Conservation (phyloP, 2,113 vertebrate genomes). For the Sminthopsis crassicaudata region DNA sequence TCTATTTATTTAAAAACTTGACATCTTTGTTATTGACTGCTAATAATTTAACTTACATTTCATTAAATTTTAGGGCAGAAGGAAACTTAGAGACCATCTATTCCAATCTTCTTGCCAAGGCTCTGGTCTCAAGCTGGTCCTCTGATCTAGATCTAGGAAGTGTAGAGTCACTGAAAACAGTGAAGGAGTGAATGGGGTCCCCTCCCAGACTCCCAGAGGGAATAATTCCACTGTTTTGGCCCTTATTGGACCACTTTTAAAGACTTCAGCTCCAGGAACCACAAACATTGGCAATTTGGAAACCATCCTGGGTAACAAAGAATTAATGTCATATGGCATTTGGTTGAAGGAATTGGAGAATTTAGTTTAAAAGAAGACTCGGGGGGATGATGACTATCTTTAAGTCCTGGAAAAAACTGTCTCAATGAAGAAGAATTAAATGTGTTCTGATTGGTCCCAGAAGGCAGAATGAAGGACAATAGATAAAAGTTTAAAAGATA, state of each 20-base stretch:
- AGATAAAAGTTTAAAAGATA: neutral
- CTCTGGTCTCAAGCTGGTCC: neutral
- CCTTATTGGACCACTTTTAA: neutral
- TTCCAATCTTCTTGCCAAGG: neutral
- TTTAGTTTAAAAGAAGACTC: neutral
- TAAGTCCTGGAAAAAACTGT: neutral
- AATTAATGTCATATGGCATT: neutral
- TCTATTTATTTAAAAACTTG: neutral
- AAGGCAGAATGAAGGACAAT: neutral
- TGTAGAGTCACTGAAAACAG: neutral
- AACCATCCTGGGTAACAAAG: neutral
- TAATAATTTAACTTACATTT: neutral
- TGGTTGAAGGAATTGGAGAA: neutral
- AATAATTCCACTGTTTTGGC: neutral
- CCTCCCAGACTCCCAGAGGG: neutral
- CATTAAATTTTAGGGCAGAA: neutral
- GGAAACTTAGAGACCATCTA: neutral
- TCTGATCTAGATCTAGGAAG: neutral
- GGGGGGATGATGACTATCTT: neutral
- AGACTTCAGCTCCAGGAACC: neutral
- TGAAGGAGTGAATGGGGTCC: neutral
- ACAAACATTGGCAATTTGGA: neutral
- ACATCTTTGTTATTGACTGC: neutral
- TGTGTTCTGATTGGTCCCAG: neutral
- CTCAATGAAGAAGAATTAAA: neutral